Evolutionary conservation across 2,113 vertebrate genomes (phyloP), one percentile per base, ranked within the genome.

Genomic region (Lagopus muta): DNA sequence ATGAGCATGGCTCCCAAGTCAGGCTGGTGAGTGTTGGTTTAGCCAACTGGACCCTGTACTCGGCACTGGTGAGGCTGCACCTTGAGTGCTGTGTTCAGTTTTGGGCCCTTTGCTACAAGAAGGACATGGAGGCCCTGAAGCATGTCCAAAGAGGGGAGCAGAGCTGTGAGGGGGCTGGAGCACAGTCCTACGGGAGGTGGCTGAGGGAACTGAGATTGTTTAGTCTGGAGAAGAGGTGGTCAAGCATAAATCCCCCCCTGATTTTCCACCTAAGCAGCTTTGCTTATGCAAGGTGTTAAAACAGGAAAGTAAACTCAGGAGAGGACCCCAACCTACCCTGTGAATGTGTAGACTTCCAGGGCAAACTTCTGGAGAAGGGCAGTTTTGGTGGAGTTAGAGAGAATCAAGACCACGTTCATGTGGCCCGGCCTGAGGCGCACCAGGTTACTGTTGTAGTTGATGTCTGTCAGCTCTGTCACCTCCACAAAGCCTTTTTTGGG

Each of bases 401-500:
- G 98, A 74, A 99, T 98, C 89, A 99, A 97, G 76, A 99, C 99
- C n/a, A 99, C 98, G 3, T 99, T 99, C 95, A 99, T 99, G 96
- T 99, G 99, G 12, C 99, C 99, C 0, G 99, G 99, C 92, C 99
- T 97, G 94, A 99, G 97, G 88, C 98, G 99, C 14, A 99, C 99
- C 92, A 99, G 77, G 97, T 99, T 99, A 89, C 99, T 99, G 82
- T 97, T 98, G 94, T 99, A 99, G 3, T 99, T 99, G 89, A 99
- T 98, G 52, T 99, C 98, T 0, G 99, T 99, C 61, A 99, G 97
- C 96, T 99, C 99, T 0, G 99, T 99, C 86, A 99, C 99, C 95
- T 99, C 99, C 28, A 99, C 99, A 28, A 99, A 99, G 81, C 97
- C 99, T 94, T 99, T 99, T 70, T 98, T 99, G 34, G 99, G 99